Conservation (phyloP, 2,797 vertebrate species). For the Sorex maritimensis region DNA sequence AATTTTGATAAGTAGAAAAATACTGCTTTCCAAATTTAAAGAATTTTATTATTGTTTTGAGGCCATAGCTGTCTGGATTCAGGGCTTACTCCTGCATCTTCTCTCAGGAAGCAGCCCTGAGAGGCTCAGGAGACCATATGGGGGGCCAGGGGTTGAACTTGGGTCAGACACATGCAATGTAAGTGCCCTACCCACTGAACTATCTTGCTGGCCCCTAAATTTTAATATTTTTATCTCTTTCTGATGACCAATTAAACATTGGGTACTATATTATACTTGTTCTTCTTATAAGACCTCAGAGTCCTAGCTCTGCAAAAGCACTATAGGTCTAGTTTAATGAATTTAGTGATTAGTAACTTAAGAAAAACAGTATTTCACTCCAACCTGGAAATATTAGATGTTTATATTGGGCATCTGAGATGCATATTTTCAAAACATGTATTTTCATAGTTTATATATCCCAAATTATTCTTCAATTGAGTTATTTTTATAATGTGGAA, state of each 20-base stretch:
- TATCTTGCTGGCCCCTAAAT: background rate
- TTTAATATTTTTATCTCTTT: background rate
- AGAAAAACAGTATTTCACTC: background rate
- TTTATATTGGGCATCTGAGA: background rate
- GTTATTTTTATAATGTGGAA: background rate
- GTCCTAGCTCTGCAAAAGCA: background rate
- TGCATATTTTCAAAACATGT: background rate
- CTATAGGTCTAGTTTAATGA: background rate
- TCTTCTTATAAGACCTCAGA: background rate
- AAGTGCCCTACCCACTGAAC: no score
- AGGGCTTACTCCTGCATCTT: no score
- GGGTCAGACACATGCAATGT: no score
- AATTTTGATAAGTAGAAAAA: slow-evolving; percentile 6
- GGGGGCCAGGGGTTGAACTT: no score
- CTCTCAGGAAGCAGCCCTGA: no score
- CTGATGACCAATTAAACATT: background rate
- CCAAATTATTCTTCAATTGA: background rate
- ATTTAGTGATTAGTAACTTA: background rate
- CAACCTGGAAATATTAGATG: background rate
- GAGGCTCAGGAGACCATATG: no score
- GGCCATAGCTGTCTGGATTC: no score
- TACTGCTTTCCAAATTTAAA: background rate
- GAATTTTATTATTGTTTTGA: no score
- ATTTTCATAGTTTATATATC: background rate
- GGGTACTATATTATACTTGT: background rate